Percentiles rank a stretch among this genome's conserved stretches.
phyloP scores from a whole-genome alignment of 2,888 invertebrate genomes.

The Drosophila recens region DNA sequence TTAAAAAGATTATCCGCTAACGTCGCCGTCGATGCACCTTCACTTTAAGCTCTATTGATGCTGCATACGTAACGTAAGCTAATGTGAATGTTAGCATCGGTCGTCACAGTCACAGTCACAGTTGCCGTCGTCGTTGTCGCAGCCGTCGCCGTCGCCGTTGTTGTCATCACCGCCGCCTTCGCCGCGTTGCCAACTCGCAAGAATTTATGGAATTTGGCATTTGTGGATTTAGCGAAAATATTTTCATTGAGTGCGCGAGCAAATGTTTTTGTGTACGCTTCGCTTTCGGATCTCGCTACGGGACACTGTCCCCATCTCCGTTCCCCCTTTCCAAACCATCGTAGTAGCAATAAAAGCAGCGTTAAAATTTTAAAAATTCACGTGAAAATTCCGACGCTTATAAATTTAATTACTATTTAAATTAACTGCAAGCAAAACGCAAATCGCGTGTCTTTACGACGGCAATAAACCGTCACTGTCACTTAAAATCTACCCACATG shows the following conservation, averaged over 20 bases:
- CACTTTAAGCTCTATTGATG: constrained; percentile 21
- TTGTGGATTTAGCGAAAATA: constrained; percentile 82
- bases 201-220: constrained; percentile 81
- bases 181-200: constrained; percentile 60
- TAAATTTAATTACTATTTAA: constrained; percentile 73
- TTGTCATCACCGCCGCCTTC: constrained; percentile 28
- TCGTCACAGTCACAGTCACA: constrained; percentile 19
- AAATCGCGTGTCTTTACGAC: constrained; percentile 45
- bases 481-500: constrained; percentile 40
- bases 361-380: constrained; percentile 80
- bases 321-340: constrained; percentile 1
- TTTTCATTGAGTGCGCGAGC: constrained; percentile 80
- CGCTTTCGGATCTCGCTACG: constrained; percentile 42
- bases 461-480: constrained; percentile 43
- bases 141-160: constrained; percentile 21
- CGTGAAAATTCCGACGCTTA: constrained; percentile 76
- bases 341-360: constrained; percentile 48
- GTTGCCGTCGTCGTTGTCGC: constrained; percentile 16
- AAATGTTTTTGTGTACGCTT: constrained; percentile 68
- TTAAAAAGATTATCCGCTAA: constrained; percentile 57
- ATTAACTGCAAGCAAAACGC: constrained; percentile 62
- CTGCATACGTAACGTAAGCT: constrained; percentile 47
- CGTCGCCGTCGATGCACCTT: constrained; percentile 22
- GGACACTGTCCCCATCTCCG: background rate
- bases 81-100: constrained; percentile 48